Base-by-base conservation (phyloP, 2,888 invertebrate species). In the Dendrolimus pini region DNA sequence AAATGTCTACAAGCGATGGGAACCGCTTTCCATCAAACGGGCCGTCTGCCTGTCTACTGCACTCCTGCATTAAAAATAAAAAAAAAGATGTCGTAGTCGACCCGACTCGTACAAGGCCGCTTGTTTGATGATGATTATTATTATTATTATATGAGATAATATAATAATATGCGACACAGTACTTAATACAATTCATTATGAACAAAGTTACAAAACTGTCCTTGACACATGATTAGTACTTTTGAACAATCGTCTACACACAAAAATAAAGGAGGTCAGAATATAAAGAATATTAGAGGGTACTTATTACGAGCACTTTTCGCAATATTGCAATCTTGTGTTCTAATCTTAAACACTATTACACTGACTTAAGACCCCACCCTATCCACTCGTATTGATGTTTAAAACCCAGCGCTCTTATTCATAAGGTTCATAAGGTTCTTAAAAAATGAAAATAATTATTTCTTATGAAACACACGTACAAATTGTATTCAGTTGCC, bases 281-380 rank as follows among this genome's bases (percentile, higher is more conserved):
- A 30, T 30, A 47, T 47, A 47, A 47, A 47, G 47, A 9, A 9
- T 47, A 9, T 47, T 12, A 9, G 47, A 47, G 47, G 30, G 9
- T 47, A 12, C 47, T 47, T 47, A 47, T 47, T 10, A 47, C 12
- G 47, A 12, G 47, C 30, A 30, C 30, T 30, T 47, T 12, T 47
- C 9, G 47, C 47, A 47, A 47, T 47, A 12, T 47, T 47, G 47
- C 47, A 47, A 47, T 47, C 47, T 9, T 47, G 12, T 10, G 47
- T 47, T 30, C 30, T 30, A 30, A 30, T 30, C 41, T 65, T 55
- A 42, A 65, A 64, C 62, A 18, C 6, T 30, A 30, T 30, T 30
- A 30, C 30, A 30, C 30, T 30, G 30, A 30, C 3, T 30, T 30
- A 30, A 30, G 30, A 30, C 30, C 30, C 30, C 30, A 30, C 30